Conservation (phyloP, 23 tunicate genomes). For the Ciona savignyi region DNA sequence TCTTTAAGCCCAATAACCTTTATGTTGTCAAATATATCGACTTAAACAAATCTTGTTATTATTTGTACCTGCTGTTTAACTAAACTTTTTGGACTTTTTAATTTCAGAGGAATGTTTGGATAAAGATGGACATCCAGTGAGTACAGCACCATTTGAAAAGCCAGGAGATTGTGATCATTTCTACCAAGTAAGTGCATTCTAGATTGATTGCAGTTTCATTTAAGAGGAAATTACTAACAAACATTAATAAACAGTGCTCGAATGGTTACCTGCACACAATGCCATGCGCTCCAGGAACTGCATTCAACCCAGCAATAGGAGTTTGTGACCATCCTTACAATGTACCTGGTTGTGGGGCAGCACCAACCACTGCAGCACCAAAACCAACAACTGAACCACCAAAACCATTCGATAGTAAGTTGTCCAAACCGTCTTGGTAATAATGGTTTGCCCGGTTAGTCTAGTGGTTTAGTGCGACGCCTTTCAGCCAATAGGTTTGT, state of each 20-base stretch:
- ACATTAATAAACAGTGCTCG: conserved; percentile 20
- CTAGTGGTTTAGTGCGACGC: too few relatives aligned
- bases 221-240: too few relatives aligned
- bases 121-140: conserved; percentile 28
- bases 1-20: neutral
- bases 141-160: conserved; percentile 28
- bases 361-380: conserved; percentile 25
- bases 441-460: too few relatives aligned
- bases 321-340: conserved; percentile 45
- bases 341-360: conserved; percentile 56
- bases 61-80: neutral
- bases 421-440: too few relatives aligned
- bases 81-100: neutral
- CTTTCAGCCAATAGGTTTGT: too few relatives aligned
- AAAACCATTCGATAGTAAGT: conserved; percentile 17
- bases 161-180: conserved; percentile 35
- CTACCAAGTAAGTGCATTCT: conserved; percentile 18
- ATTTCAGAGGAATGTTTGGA: conserved; percentile 33
- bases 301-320: conserved; percentile 35
- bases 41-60: neutral
- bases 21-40: too few relatives aligned
- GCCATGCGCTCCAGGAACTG: conserved; percentile 52
- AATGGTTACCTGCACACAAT: conserved; percentile 23
- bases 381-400: conserved; percentile 7
- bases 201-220: too few relatives aligned